Evolutionary conservation across 2,888 invertebrate species (phyloP).

Genomic region (Zaprionus lineosus): DNA sequence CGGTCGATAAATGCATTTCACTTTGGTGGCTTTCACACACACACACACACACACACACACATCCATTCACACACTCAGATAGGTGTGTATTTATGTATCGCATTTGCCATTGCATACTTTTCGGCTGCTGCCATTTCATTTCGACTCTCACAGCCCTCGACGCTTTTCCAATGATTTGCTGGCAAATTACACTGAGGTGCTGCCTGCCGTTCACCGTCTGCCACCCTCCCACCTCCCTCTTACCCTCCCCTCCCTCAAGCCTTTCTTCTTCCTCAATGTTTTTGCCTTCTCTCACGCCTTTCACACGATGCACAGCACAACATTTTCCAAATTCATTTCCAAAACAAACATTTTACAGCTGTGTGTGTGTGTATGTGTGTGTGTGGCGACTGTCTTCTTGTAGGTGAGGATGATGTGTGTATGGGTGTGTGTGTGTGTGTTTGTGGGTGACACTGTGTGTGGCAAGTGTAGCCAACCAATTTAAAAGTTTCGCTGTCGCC

Average conservation of each 20-base stretch:
- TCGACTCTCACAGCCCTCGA: slow-evolving; percentile 22
- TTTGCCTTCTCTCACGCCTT: slow-evolving; percentile 20
- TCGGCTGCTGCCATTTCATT: slow-evolving; percentile 44
- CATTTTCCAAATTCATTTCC: slow-evolving; percentile 77
- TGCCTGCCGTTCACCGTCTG: slow-evolving; percentile 52
- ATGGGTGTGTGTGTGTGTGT: slow-evolving; percentile 15
- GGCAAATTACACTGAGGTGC: slow-evolving; percentile 73
- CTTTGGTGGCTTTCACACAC: slow-evolving; percentile 73
- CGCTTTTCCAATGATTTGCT: slow-evolving; percentile 73
- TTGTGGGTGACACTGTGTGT: slow-evolving; percentile 40
- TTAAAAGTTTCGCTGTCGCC: slow-evolving; percentile 71
- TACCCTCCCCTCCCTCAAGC: background rate
- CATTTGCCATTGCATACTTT: slow-evolving; percentile 71
- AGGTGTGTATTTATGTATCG: slow-evolving; percentile 47
- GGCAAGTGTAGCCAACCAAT: slow-evolving; percentile 74
- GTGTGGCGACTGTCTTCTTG: slow-evolving; percentile 31
- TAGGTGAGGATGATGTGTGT: slow-evolving; percentile 22
- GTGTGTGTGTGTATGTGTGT: slow-evolving; percentile 31
- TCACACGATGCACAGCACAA: slow-evolving; percentile 42
- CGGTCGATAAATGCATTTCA: slow-evolving; percentile 80
- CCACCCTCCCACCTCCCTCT: slow-evolving; percentile 26
- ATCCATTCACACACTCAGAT: background rate
- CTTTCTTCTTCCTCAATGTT: slow-evolving; percentile 5
- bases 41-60: slow-evolving; percentile 17
- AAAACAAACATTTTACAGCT: slow-evolving; percentile 75